Conservation (phyloP, 2,113 vertebrate genomes). For the Prietella phreatophila region DNA sequence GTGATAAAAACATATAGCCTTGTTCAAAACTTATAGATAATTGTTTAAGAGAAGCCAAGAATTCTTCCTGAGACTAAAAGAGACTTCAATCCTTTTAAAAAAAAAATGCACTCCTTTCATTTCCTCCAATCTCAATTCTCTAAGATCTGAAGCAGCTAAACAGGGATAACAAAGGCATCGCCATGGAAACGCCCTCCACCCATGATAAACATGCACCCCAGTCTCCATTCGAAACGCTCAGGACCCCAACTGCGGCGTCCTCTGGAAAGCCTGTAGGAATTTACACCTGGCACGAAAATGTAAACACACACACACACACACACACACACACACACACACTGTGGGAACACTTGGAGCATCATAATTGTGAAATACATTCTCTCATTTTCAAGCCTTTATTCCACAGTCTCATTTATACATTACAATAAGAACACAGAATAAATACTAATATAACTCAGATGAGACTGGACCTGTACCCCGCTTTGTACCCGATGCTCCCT, state of each 20-base stretch:
- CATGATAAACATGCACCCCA: constrained; percentile 27
- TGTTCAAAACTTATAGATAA: not conserved
- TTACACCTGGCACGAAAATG: not conserved
- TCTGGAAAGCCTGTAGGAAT: constrained; percentile 4
- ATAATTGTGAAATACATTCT: not conserved
- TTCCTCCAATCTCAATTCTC: not conserved
- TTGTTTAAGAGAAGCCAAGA: not conserved
- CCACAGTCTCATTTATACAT: not conserved
- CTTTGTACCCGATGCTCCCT: no score
- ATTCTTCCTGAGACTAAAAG: not conserved
- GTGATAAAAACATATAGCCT: not conserved
- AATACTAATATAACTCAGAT: not conserved
- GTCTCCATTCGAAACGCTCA: constrained; percentile 21
- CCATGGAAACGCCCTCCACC: constrained; percentile 28
- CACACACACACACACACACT: not conserved
- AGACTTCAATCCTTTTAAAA: not conserved
- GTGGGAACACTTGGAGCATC: not conserved
- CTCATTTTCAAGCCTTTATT: not conserved
- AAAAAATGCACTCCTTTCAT: not conserved
- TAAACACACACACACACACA: not conserved
- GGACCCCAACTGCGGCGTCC: not conserved
- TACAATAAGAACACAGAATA: not conserved
- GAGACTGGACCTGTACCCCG: no score
- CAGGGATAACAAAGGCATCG: not conserved
- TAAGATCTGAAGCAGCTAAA: not conserved